Evolutionary conservation across 2,797 vertebrate genomes (phyloP), one percentile per base, ranked within the genome.

Genomic region (Alexandromys oeconomus): DNA sequence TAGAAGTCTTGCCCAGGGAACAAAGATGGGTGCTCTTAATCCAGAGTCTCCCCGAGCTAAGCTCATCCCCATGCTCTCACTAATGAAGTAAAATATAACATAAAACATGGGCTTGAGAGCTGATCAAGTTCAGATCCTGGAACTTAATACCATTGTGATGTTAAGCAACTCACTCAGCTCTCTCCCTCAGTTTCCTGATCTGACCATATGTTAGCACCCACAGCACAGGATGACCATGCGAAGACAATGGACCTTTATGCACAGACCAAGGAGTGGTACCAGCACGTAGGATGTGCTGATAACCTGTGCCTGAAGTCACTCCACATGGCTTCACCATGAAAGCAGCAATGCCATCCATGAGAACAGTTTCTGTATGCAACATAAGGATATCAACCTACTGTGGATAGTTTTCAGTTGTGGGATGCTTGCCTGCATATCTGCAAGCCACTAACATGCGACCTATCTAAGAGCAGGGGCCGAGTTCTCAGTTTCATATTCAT

Each of bases 161-260:
- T 2, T 4, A 3, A 29, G 34, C 82, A 21, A 95, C 4, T 46
- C 25, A 57, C 21, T 73, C 25, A 5, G 13, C 46, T 81, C 51
- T 63, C 69, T 69, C 59, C 77, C 29, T 94, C 73, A 31, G 57
- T 65, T 63, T 61, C 43, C 77, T 74, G 59, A 79, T 80, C 81
- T 51, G 34, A 92, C 27, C 59, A 78, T 79, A 80, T 61, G 46
- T 57, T 1, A 69, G 31, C 34, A 1, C 19, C 69, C 51, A 57
- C 6, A 48, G 8, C n/a, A 37, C 34, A 57, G 85, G 48, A 34
- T 59, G 85, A 13, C n/a, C 31, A 43, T n/a, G 21, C 31, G 15
- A 43, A 65, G 61, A 40, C 40, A 63, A 61, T 43, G 57, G 29
- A 43, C 27, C 57, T 43, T 61, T 25, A 43, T 11, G 29, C 14